Conservation (phyloP, 2,113 vertebrate genomes). For the Leuciscus idus region DNA sequence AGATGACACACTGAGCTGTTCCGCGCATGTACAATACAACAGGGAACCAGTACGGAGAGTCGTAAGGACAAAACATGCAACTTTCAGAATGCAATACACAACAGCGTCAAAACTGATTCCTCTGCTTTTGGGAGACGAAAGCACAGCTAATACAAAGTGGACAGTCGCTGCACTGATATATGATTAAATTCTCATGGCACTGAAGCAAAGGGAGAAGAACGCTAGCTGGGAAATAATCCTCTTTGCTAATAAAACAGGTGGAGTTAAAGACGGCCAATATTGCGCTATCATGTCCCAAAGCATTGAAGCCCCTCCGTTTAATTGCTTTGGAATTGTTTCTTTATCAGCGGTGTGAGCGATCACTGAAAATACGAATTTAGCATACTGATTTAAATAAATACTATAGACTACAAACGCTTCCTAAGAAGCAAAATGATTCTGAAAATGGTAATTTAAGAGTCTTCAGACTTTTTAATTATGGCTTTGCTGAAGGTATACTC, state of each 20-base stretch:
- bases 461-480: constrained; percentile 43
- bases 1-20: too few relatives aligned
- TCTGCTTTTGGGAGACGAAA: constrained; percentile 20
- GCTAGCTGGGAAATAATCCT: constrained; percentile 52
- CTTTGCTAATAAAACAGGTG: constrained; percentile 53
- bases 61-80: too few relatives aligned
- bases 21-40: too few relatives aligned
- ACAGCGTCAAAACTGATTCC: constrained; percentile 14
- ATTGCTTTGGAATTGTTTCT: constrained; percentile 56
- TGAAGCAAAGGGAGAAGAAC: constrained; percentile 11
- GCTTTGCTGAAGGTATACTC: constrained; percentile 29
- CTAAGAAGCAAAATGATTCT: constrained; percentile 29
- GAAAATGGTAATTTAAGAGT: constrained; percentile 44
- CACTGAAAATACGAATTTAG: constrained; percentile 37
- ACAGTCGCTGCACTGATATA: constrained; percentile 45
- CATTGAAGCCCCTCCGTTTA: constrained; percentile 50
- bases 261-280: constrained; percentile 44
- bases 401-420: not conserved
- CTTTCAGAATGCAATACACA: too few relatives aligned
- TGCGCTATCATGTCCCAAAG: constrained; percentile 35
- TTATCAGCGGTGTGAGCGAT: constrained; percentile 45
- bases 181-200: constrained; percentile 46
- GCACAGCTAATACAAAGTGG: constrained; percentile 45
- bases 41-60: too few relatives aligned
- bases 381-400: constrained; percentile 49